phyloP scores from a whole-genome alignment of 2,888 invertebrate species.

The Bimastos eiseni region DNA sequence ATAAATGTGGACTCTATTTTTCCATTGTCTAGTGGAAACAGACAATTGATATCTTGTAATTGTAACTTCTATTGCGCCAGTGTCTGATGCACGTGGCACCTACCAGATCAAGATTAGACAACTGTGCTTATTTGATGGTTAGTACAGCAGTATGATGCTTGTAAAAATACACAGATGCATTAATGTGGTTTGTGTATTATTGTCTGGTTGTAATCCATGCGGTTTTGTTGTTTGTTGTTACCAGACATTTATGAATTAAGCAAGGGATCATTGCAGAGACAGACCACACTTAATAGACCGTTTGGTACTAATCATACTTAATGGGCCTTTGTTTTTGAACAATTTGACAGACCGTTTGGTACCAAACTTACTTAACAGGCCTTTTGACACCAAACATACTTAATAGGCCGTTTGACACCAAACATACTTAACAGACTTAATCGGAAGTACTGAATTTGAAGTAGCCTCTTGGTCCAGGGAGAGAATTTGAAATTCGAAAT shows the following conservation, averaged over 20 bases:
- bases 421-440: no score
- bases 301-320: neutral
- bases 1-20: no score
- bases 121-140: no score
- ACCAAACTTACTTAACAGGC: neutral
- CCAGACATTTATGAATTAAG: neutral
- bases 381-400: neutral
- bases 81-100: no score
- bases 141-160: no score
- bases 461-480: neutral
- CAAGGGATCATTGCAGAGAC: neutral
- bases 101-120: no score
- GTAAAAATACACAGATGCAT: no score
- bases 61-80: no score
- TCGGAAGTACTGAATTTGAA: neutral
- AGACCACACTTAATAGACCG: neutral
- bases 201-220: neutral
- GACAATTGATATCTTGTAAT: no score
- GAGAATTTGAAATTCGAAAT: constrained; percentile 13
- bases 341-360: no score
- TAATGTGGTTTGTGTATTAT: neutral
- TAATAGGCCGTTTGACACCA: neutral
- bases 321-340: no score
- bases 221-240: neutral
- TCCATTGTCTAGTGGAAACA: no score